Percentiles rank a stretch among this genome's conserved stretches.
phyloP scores from a whole-genome alignment of 2,888 invertebrate species.

The Listrodromus nycthemerus region DNA sequence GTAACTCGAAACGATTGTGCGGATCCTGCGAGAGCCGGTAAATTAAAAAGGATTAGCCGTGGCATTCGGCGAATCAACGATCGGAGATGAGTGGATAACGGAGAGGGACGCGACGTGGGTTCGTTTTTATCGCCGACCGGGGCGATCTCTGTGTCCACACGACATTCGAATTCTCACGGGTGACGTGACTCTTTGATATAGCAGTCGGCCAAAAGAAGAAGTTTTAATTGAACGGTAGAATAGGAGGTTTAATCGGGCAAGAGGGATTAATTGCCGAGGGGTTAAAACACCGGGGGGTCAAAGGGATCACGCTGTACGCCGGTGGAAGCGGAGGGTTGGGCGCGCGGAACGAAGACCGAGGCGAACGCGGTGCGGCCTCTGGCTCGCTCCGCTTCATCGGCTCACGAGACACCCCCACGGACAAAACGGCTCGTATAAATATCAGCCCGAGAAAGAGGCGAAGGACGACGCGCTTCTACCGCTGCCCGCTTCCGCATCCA shows the following conservation, averaged over 20 bases:
- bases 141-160: slow-evolving; percentile 49
- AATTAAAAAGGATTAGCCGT: slow-evolving; percentile 66
- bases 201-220: slow-evolving; percentile 74
- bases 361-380: slow-evolving; percentile 20
- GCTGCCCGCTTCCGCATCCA: slow-evolving; percentile 44
- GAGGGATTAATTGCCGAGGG: slow-evolving; percentile 80
- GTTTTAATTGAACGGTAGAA: slow-evolving; percentile 81
- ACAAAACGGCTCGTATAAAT: slow-evolving; percentile 74
- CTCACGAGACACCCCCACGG: slow-evolving; percentile 59
- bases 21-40: slow-evolving; percentile 35
- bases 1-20: slow-evolving; percentile 34
- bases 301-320: slow-evolving; percentile 61
- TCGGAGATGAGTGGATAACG: background rate
- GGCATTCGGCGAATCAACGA: slow-evolving; percentile 57
- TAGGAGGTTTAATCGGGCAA: slow-evolving; percentile 81
- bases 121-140: slow-evolving; percentile 52
- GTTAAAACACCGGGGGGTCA: slow-evolving; percentile 72
- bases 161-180: slow-evolving; percentile 69
- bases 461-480: slow-evolving; percentile 22
- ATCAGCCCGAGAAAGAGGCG: slow-evolving; percentile 56
- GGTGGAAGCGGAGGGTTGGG: background rate
- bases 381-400: slow-evolving; percentile 31
- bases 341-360: background rate
- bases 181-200: slow-evolving; percentile 70
- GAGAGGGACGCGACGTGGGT: background rate